Conservation (phyloP, 2,797 vertebrate species). For the Hypotaenidia philippensis region DNA sequence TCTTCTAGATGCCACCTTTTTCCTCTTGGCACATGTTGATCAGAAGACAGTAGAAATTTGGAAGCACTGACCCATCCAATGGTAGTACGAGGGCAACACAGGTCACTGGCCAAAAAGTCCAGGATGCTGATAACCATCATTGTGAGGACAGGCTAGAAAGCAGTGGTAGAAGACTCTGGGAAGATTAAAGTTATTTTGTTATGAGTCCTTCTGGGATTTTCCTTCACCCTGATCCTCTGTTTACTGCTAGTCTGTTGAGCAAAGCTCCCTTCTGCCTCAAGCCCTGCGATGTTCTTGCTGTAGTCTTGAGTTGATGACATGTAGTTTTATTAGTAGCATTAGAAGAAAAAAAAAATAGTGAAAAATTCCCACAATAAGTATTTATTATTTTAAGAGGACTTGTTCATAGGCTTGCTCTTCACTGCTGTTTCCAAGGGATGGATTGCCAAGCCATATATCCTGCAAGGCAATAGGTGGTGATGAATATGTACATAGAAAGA, state of each 20-base stretch:
- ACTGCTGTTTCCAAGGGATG: background rate
- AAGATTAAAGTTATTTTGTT: background rate
- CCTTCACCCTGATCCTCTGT: background rate
- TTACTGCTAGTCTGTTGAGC: background rate
- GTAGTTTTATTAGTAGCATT: fast-evolving
- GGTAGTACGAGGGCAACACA: background rate
- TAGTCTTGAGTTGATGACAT: background rate
- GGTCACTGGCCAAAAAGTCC: background rate
- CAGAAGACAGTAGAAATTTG: background rate
- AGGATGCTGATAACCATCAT: background rate
- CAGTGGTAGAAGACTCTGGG: background rate
- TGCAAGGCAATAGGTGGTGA: background rate
- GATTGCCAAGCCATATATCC: background rate
- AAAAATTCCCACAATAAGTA: background rate
- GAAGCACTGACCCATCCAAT: fast-evolving
- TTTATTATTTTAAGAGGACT: background rate
- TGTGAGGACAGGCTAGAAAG: background rate
- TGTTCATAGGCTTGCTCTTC: background rate
- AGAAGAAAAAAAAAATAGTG: background rate
- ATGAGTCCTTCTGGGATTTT: background rate
- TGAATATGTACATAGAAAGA: fast-evolving
- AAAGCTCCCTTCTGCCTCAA: background rate
- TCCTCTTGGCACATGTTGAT: background rate
- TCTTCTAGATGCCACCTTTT: background rate
- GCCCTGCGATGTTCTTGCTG: background rate